Percentiles rank a stretch among this genome's conserved stretches.
Evolutionary conservation across 2,797 vertebrate species (phyloP).

Genomic region (Melanotaenia nigrans): DNA sequence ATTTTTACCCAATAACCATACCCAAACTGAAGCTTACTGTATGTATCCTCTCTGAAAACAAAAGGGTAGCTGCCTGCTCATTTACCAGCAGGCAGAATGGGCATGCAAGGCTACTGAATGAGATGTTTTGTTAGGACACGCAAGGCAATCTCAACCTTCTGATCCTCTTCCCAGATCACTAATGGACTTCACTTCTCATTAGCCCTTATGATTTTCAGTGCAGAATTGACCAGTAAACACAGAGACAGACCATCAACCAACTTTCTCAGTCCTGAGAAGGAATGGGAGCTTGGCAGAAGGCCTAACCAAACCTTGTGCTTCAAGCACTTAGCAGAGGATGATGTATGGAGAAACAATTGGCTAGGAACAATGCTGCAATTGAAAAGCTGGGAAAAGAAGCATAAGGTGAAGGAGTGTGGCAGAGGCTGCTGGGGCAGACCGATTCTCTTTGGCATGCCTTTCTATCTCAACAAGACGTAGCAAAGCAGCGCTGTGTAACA

Average conservation of each 20-base stretch:
- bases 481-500: conserved; percentile 30
- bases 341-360: conserved; percentile 47
- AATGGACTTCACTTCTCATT: conserved; percentile 65
- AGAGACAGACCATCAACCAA: conserved; percentile 29
- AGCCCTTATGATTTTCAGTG: conserved; percentile 43
- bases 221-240: conserved; percentile 43
- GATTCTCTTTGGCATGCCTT: conserved; percentile 39
- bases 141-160: conserved; percentile 35
- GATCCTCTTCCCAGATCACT: conserved; percentile 62
- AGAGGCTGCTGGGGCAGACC: conserved; percentile 15
- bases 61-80: conserved; percentile 27
- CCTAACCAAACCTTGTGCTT: conserved; percentile 38
- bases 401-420: conserved; percentile 7
- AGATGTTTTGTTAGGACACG: conserved; percentile 33
- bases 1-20: conserved; percentile 2
- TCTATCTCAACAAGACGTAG: conserved; percentile 29
- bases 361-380: conserved; percentile 27
- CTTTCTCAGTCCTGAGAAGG: conserved; percentile 21
- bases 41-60: conserved; percentile 28
- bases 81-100: conserved; percentile 8
- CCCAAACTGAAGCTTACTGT: neutral
- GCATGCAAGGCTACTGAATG: conserved; percentile 30
- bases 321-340: conserved; percentile 51
- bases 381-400: conserved; percentile 21
- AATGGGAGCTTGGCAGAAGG: conserved; percentile 43